These are phyloP conservation scores for Caenorhabditis angaria DNA, from an alignment of 2,888 invertebrate species.

Conservation along the genomic window DNA sequence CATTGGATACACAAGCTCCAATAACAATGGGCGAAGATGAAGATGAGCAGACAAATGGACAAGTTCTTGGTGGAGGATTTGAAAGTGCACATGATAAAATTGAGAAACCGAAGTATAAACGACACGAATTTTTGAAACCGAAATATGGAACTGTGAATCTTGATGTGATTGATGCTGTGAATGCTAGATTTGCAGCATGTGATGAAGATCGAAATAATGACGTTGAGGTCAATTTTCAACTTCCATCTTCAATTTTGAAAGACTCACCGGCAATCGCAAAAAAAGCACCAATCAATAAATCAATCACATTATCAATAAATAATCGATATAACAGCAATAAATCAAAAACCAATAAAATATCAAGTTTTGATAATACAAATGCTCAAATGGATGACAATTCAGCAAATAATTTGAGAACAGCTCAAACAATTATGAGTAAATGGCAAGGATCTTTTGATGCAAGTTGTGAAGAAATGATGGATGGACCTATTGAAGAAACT, in stretches of 20 bases:
- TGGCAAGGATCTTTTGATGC: constrained; percentile 59
- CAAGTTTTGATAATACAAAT: constrained; percentile 52
- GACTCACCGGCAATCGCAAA: constrained; percentile 43
- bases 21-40: constrained; percentile 72
- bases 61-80: constrained; percentile 50
- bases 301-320: constrained; percentile 66
- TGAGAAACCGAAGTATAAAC: constrained; percentile 72
- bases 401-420: constrained; percentile 51
- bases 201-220: constrained; percentile 53
- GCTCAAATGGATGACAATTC: constrained; percentile 59
- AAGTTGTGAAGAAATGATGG: constrained; percentile 48
- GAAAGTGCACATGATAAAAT: constrained; percentile 52
- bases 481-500: constrained; percentile 34
- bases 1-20: constrained; percentile 68
- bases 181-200: constrained; percentile 69
- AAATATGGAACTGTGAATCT: constrained; percentile 71
- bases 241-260: constrained; percentile 54
- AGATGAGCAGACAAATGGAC: constrained; percentile 70
- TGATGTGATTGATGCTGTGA: constrained; percentile 71
- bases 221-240: constrained; percentile 60
- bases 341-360: constrained; percentile 52
- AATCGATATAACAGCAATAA: constrained; percentile 47
- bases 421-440: constrained; percentile 54
- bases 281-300: constrained; percentile 62
- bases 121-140: constrained; percentile 72